Percentiles rank a stretch among this genome's conserved stretches.
Evolutionary conservation across 2,113 vertebrate species (phyloP).

Genomic region (Marcusenius ussheri): DNA sequence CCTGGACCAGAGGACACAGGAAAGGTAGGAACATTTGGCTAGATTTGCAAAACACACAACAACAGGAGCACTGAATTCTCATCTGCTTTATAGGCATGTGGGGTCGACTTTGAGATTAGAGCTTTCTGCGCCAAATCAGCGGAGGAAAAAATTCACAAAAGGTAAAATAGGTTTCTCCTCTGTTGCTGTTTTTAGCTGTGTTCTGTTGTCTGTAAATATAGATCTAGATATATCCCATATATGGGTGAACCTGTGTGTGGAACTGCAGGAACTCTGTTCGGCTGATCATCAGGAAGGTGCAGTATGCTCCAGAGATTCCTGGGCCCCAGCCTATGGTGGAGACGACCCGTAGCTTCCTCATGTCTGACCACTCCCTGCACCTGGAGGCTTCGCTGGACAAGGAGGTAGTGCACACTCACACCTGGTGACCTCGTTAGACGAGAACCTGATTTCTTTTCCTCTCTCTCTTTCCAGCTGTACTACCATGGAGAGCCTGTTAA

Average conservation of each 20-base stretch:
- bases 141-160: constrained; percentile 90
- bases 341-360: constrained; percentile 82
- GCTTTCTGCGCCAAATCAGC: constrained; percentile 82
- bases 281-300: constrained; percentile 83
- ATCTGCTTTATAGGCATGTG: constrained; percentile 62
- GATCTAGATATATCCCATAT: background rate
- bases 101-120: constrained; percentile 86
- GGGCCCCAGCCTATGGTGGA: constrained; percentile 62
- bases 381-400: constrained; percentile 73
- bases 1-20: constrained; percentile 87
- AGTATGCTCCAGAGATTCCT: constrained; percentile 63
- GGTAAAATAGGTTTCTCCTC: constrained; percentile 48
- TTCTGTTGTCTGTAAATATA: background rate
- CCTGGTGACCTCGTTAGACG: background rate
- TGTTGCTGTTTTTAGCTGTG: background rate
- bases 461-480: constrained; percentile 27
- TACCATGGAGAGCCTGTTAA: constrained; percentile 81
- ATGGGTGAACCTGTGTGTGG: background rate
- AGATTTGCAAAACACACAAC: background rate
- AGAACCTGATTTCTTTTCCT: background rate
- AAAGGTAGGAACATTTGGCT: constrained; percentile 59
- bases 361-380: constrained; percentile 80
- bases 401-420: constrained; percentile 63
- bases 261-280: constrained; percentile 70
- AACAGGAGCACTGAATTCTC: background rate